Percentiles rank a stretch among this genome's conserved stretches.
Conservation (phyloP, 2,888 invertebrate genomes). For the Caenorhabditis imperialis region DNA sequence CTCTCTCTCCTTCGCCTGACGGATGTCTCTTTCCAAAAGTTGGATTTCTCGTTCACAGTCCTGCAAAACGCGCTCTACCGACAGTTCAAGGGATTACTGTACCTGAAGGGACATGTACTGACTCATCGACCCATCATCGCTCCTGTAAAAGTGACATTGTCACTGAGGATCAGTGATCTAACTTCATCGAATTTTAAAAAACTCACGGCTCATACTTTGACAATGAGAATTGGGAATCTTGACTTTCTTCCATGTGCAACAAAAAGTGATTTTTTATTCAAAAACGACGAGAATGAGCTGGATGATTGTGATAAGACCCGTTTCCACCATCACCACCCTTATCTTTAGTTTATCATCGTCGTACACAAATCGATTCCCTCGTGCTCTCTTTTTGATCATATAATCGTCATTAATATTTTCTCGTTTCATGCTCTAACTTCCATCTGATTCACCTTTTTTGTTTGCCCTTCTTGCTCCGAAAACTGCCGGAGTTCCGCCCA, state of each 20-base stretch:
- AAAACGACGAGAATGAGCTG: not conserved
- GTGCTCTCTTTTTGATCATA: not conserved
- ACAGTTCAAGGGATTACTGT: slow-evolving; percentile 5
- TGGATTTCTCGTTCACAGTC: slow-evolving; percentile 62
- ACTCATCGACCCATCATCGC: slow-evolving; percentile 23
- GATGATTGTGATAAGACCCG: not conserved
- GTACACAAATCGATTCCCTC: not conserved
- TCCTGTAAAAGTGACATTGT: slow-evolving; percentile 17
- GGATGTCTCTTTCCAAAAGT: slow-evolving; percentile 60
- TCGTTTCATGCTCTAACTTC: no score
- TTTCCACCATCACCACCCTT: not conserved
- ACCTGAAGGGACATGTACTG: slow-evolving; percentile 30
- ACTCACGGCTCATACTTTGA: slow-evolving; percentile 50
- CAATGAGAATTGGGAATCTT: slow-evolving; percentile 40
- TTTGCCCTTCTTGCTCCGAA: no score
- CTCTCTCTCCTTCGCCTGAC: slow-evolving; percentile 64
- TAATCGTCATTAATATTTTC: not conserved
- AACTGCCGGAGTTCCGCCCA: no score
- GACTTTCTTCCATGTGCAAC: slow-evolving; percentile 44
- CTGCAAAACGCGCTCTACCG: slow-evolving; percentile 11
- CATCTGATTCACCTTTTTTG: no score
- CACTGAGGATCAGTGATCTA: no score
- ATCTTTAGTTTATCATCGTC: not conserved
- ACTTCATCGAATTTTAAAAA: no score
- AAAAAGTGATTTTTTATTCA: no score